A percentile compares a stretch with the other conserved stretches of the same genome.
Conservation (phyloP, 1,140 invertebrate genomes). For the Asbolus verrucosus region DNA sequence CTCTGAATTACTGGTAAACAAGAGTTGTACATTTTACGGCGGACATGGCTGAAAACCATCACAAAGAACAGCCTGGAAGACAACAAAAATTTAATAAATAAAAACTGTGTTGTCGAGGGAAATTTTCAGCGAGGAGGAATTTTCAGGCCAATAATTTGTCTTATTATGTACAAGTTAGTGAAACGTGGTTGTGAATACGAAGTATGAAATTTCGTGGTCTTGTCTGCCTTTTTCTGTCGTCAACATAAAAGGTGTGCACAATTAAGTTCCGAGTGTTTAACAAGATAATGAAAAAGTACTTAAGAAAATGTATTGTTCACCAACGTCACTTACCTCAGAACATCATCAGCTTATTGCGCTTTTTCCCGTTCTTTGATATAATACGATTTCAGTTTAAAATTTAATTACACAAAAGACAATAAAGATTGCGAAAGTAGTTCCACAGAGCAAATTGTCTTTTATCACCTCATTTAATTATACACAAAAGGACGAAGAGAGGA, state of each 20-base stretch:
- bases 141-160: too few species aligned
- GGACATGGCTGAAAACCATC: too few species aligned
- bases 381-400: conserved; percentile 31
- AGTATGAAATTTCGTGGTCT: conserved; percentile 1
- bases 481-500: conserved; percentile 18
- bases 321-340: not conserved
- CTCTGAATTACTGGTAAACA: too few species aligned
- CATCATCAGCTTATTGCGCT: conserved; percentile 23
- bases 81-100: too few species aligned
- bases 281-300: conserved; percentile 27
- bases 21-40: too few species aligned
- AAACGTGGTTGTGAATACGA: not conserved
- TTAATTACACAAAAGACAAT: conserved; percentile 36
- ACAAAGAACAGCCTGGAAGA: too few species aligned
- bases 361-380: conserved; percentile 28
- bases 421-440: conserved; percentile 34
- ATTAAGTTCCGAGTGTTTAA: conserved; percentile 5
- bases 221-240: not conserved
- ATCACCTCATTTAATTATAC: conserved; percentile 38
- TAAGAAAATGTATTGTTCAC: conserved; percentile 25
- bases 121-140: too few species aligned
- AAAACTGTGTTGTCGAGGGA: too few species aligned
- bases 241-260: not conserved
- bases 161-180: too few species aligned
- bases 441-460: conserved; percentile 25